Evolutionary conservation across 2,113 vertebrate genomes (phyloP).

Genomic region (Polypterus senegalus): DNA sequence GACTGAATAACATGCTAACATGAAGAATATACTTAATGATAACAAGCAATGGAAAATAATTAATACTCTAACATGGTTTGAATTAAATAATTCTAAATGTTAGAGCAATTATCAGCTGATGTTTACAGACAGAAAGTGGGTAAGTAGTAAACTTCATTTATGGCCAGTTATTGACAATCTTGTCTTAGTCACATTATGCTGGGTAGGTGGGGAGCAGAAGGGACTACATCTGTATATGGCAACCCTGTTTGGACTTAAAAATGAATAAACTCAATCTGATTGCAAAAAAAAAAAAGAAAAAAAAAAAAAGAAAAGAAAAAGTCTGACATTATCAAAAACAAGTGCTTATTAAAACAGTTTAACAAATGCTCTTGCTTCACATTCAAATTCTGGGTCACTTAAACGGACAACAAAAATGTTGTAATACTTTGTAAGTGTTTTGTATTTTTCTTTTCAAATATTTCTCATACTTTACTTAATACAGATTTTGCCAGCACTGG

Average conservation of each 20-base stretch:
- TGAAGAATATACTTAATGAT: neutral
- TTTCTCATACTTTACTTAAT: conserved; percentile 44
- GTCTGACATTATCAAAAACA: neutral
- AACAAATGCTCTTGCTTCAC: conserved; percentile 19
- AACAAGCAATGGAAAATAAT: neutral
- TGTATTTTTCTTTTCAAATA: conserved; percentile 47
- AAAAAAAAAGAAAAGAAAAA: neutral
- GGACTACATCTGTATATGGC: neutral
- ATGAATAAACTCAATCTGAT: neutral
- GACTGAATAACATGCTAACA: neutral
- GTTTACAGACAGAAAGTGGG: too few species aligned
- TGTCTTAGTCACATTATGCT: neutral
- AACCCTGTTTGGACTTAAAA: neutral
- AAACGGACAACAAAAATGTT: conserved; percentile 53
- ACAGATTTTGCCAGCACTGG: neutral
- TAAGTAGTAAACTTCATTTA: too few species aligned
- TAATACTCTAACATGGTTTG: neutral
- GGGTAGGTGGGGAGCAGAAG: neutral
- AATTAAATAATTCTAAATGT: too few species aligned
- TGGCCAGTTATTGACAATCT: too few species aligned
- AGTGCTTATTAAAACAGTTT: conserved; percentile 18
- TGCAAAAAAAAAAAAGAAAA: neutral
- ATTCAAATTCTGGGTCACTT: conserved; percentile 40
- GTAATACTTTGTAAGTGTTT: conserved; percentile 51
- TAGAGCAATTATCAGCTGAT: too few species aligned